Percentiles rank a stretch among this genome's conserved stretches.
phyloP scores from a whole-genome alignment of 2,797 vertebrate species.

The Alectoris magna region DNA sequence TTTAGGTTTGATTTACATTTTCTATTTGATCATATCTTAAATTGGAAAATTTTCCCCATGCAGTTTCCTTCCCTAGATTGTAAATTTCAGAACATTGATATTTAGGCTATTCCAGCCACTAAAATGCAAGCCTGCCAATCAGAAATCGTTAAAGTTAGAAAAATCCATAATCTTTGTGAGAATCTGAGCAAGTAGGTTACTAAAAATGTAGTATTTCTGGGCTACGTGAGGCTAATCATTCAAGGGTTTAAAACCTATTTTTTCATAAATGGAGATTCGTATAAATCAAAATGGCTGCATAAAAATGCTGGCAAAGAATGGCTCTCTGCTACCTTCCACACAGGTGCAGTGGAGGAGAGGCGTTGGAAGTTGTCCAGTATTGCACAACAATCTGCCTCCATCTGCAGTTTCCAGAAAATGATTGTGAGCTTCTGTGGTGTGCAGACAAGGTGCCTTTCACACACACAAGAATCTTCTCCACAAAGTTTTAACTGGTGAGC shows the following conservation, averaged over 20 bases:
- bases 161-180: not conserved
- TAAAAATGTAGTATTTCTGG: not conserved
- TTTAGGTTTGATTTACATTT: not conserved
- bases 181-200: not conserved
- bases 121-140: not conserved
- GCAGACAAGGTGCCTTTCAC: constrained; percentile 21
- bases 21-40: not conserved
- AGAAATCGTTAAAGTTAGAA: not conserved
- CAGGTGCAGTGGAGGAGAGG: not conserved
- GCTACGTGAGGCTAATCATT: not conserved
- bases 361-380: not conserved
- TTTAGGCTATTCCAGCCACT: not conserved
- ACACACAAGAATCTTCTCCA: not conserved
- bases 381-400: not conserved
- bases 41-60: not conserved
- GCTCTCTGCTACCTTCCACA: not conserved
- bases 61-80: not conserved
- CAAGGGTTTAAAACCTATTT: not conserved
- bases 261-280: not conserved
- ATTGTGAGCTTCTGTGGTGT: not conserved
- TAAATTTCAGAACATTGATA: not conserved
- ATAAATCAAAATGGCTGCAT: not conserved
- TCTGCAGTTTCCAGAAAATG: not conserved
- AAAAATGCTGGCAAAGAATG: not conserved
- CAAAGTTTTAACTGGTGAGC: not conserved